Percentiles rank a stretch among this genome's conserved stretches.
phyloP scores from a whole-genome alignment of 1,140 invertebrate species.

The Trinorchestia longiramus region DNA sequence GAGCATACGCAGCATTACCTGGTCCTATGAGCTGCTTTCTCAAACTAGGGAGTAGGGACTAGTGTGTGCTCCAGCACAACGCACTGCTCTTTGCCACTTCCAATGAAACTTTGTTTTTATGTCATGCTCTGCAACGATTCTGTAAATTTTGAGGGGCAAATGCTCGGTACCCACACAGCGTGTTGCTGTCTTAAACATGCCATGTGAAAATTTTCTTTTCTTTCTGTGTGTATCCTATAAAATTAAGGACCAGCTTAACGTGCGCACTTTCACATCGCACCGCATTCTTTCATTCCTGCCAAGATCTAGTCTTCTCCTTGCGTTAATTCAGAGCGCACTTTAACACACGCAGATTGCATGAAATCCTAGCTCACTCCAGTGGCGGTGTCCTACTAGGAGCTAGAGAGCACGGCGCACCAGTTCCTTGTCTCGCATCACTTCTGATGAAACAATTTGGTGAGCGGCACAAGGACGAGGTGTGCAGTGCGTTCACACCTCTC shows the following conservation, averaged over 20 bases:
- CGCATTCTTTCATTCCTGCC: too few relatives aligned
- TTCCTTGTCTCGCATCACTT: background rate
- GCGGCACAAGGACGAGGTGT: background rate
- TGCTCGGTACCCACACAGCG: too few relatives aligned
- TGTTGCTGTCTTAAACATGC: too few relatives aligned
- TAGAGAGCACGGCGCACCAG: background rate
- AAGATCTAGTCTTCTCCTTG: background rate
- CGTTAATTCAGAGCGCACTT: background rate
- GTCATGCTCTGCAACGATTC: background rate
- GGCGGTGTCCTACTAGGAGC: background rate
- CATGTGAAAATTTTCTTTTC: background rate
- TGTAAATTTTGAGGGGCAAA: background rate
- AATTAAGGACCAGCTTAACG: background rate
- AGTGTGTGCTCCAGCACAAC: background rate
- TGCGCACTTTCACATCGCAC: too few relatives aligned
- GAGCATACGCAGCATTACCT: constrained; percentile 38
- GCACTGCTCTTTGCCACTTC: background rate
- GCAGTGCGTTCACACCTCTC: background rate
- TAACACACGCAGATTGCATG: background rate
- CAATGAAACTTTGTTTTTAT: background rate
- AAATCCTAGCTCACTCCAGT: background rate
- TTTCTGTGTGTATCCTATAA: background rate
- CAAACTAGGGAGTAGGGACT: background rate
- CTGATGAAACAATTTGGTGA: background rate
- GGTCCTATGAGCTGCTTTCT: background rate